These are phyloP conservation scores for Micrasema minimum DNA, from an alignment of 1,140 invertebrate genomes.

Conservation along the genomic window DNA sequence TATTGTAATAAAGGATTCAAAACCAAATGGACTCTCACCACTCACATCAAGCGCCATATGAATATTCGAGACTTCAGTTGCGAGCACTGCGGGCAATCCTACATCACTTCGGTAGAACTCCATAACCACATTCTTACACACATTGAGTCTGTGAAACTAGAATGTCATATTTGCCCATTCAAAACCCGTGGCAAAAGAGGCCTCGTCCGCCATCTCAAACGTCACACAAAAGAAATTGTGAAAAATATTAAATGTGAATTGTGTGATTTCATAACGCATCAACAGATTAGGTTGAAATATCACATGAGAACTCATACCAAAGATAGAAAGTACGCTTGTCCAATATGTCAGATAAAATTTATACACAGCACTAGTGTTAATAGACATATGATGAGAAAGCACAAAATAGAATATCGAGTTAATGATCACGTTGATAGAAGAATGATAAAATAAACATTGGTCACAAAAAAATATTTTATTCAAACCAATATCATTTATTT, in stretches of 20 bases:
- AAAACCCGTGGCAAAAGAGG: constrained; percentile 64
- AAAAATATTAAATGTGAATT: constrained; percentile 61
- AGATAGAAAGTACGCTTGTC: constrained; percentile 70
- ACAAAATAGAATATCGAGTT: constrained; percentile 61
- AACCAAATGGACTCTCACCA: constrained; percentile 58
- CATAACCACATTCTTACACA: constrained; percentile 62
- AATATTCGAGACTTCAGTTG: constrained; percentile 64
- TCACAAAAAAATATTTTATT: too few relatives aligned
- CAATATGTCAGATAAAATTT: constrained; percentile 66
- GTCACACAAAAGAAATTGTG: constrained; percentile 63
- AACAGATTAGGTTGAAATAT: constrained; percentile 58
- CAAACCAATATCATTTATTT: too few relatives aligned
- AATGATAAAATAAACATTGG: constrained; percentile 43
- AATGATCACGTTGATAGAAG: constrained; percentile 54
- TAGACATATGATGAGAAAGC: constrained; percentile 62
- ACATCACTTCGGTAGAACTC: constrained; percentile 62
- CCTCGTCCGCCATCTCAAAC: constrained; percentile 62
- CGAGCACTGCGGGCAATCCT: constrained; percentile 63
- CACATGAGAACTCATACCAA: constrained; percentile 67
- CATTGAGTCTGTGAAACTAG: constrained; percentile 55
- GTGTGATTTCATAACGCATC: constrained; percentile 59
- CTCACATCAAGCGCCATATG: constrained; percentile 62
- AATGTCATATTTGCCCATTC: constrained; percentile 65
- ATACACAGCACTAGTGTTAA: constrained; percentile 62
- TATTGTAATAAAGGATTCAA: constrained; percentile 60